Evolutionary conservation across 2,113 vertebrate genomes (phyloP).

Genomic region (Rallus limicola): DNA sequence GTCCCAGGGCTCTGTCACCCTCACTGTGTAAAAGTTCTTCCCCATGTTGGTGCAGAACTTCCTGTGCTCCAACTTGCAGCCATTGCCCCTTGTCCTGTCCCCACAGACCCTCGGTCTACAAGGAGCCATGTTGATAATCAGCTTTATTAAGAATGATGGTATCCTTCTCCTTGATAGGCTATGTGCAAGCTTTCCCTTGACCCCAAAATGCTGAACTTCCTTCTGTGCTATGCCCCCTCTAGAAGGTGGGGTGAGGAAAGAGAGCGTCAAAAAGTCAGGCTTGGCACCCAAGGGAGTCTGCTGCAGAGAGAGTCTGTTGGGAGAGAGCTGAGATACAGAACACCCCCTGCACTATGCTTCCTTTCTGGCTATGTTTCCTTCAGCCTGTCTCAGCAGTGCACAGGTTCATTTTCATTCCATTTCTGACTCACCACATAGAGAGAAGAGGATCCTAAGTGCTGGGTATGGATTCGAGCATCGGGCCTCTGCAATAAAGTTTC

Average conservation of each 20-base stretch:
- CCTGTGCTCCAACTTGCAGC: no score
- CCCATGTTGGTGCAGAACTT: no score
- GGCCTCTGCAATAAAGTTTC: background rate
- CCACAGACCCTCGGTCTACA: background rate
- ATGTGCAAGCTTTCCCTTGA: background rate
- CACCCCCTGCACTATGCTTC: background rate
- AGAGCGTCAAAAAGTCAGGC: background rate
- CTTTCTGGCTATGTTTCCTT: background rate
- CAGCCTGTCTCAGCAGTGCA: background rate
- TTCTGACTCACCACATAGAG: background rate
- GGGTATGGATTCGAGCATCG: background rate
- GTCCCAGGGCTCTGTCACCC: no score
- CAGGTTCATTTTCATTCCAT: background rate
- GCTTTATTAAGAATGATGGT: background rate
- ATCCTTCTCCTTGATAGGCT: background rate
- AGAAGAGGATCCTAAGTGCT: background rate
- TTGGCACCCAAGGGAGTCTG: background rate
- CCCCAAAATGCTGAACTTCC: background rate
- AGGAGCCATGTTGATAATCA: background rate
- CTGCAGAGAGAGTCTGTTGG: no score
- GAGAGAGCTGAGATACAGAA: background rate
- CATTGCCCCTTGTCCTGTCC: no score
- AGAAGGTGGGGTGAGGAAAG: background rate
- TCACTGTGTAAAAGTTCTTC: no score
- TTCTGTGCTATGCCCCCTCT: background rate